phyloP scores from a whole-genome alignment of 64 coral and sea anemone species.

The Montipora foliosa region DNA sequence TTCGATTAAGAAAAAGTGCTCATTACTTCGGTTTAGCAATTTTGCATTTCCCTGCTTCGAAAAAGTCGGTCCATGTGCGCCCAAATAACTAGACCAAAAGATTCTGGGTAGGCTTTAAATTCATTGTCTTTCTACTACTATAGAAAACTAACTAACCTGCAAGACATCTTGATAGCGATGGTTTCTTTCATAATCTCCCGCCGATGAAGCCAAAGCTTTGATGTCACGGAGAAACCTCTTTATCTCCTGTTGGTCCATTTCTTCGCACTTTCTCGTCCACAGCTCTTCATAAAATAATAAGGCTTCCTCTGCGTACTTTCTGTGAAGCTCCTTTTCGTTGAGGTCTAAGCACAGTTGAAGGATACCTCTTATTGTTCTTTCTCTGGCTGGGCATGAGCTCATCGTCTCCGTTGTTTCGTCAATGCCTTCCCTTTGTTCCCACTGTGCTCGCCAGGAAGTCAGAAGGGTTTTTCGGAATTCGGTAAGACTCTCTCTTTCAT shows the following conservation, averaged over 20 bases:
- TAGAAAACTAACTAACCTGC: background rate
- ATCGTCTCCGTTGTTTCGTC: background rate
- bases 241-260: background rate
- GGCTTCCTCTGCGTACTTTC: background rate
- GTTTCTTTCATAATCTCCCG: background rate
- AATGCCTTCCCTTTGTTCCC: background rate
- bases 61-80: too few relatives aligned
- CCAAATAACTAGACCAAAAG: too few relatives aligned
- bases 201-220: background rate
- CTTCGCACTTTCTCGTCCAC: background rate
- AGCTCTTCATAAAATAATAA: background rate
- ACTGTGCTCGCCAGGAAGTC: background rate
- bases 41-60: too few relatives aligned
- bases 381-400: background rate
- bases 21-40: too few relatives aligned
- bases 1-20: too few relatives aligned
- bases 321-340: background rate
- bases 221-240: background rate
- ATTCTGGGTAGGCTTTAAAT: too few relatives aligned
- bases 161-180: background rate
- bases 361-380: background rate
- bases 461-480: background rate
- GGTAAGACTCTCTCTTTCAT: background rate
- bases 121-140: background rate
- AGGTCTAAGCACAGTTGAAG: background rate